Conservation (phyloP, 2,888 invertebrate genomes). For the Drosophila mettleri region DNA sequence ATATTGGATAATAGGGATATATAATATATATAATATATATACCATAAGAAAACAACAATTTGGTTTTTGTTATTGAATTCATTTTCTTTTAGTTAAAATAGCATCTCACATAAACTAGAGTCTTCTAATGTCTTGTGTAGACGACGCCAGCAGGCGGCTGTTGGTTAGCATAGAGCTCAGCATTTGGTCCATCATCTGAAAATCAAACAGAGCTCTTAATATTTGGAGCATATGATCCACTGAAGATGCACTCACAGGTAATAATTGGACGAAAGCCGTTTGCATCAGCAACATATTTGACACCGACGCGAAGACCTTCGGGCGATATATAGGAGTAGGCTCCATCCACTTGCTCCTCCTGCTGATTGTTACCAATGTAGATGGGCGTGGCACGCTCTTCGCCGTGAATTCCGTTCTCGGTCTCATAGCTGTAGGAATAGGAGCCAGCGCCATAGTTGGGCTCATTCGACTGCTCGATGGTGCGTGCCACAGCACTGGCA, state of each 20-base stretch:
- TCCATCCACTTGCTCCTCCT: conserved; percentile 77
- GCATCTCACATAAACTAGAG: background rate
- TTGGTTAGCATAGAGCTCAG: conserved; percentile 62
- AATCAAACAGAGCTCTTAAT: background rate
- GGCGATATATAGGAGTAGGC: conserved; percentile 81
- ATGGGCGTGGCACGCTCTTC: conserved; percentile 75
- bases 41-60: no score
- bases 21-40: no score
- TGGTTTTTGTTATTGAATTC: background rate
- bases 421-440: conserved; percentile 79
- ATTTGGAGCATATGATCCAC: background rate
- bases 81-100: conserved; percentile 10
- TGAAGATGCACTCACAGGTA: conserved; percentile 72
- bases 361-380: conserved; percentile 53
- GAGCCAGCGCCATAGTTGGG: conserved; percentile 65
- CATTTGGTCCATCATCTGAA: conserved; percentile 75
- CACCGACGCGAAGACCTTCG: conserved; percentile 80
- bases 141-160: conserved; percentile 73
- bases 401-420: conserved; percentile 82
- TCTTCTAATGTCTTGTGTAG: conserved; percentile 54
- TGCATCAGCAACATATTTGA: conserved; percentile 81
- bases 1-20: no score
- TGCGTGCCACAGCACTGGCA: conserved; percentile 68
- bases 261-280: conserved; percentile 81
- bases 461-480: conserved; percentile 63